Conservation (phyloP, 37 sponge, comb jelly and placozoan species). For the Agelas oroides region DNA sequence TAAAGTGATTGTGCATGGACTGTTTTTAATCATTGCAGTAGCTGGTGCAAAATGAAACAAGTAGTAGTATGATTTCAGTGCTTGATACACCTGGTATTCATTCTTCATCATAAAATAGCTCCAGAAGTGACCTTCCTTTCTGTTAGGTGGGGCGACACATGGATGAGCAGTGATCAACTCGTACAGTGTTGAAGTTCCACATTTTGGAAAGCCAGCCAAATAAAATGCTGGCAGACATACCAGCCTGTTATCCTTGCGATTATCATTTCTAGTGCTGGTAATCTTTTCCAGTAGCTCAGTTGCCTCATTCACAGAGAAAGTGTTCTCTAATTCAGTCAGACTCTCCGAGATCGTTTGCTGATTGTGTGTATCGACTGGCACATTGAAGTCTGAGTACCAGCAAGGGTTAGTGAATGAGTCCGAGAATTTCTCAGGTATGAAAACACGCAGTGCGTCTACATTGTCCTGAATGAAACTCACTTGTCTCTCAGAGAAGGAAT, state of each 20-base stretch:
- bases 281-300: too few species aligned
- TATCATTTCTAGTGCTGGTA: too few species aligned
- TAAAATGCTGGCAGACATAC: slow-evolving; percentile 32
- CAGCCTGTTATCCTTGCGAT: not conserved
- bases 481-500: too few species aligned
- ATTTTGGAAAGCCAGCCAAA: slow-evolving; percentile 43
- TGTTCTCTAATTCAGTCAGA: too few species aligned
- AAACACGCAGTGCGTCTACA: too few species aligned
- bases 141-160: slow-evolving; percentile 12
- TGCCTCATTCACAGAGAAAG: too few species aligned
- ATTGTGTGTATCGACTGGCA: too few species aligned
- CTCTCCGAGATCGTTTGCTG: too few species aligned
- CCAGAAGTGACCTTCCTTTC: slow-evolving; percentile 51
- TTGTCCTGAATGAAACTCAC: too few species aligned
- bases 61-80: slow-evolving; percentile 6
- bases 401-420: too few species aligned
- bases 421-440: too few species aligned
- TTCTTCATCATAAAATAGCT: not conserved
- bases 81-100: not conserved
- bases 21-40: not conserved
- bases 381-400: too few species aligned
- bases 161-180: slow-evolving; percentile 28
- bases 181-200: slow-evolving; percentile 45
- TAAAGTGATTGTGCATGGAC: slow-evolving; percentile 3
- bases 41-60: slow-evolving; percentile 30